Base-by-base conservation (phyloP, 64 coral and sea anemone species). In the Pocillopora damicornis region DNA sequence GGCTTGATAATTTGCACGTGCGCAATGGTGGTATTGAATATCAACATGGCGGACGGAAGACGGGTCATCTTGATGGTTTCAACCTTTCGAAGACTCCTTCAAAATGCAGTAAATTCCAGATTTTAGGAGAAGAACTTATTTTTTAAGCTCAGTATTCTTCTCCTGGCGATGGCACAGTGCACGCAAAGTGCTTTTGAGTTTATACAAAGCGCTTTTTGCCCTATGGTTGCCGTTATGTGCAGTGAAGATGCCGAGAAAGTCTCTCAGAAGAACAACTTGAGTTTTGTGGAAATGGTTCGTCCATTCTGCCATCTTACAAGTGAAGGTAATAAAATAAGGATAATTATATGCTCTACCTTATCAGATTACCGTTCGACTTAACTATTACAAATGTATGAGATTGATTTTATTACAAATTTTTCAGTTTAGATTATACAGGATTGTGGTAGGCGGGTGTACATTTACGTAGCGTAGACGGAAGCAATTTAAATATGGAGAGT, bases 221-320 rank as follows among this genome's bases (percentile, higher is more conserved):
- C 97, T 5, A 99, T 94, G 83, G 86, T 99, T 63, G 97, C 97
- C 60, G 97, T 99, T 23, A 93, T 94, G 87, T 99, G 90, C 78
- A 99, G 93, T 86, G 97, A 99, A 35, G 97, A 99, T 86, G 97
- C 93, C 13, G 93, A 99, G 63, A 94, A 87, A 77, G 65, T 95
- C 11, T 99, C 93, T 68, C 90, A 95, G 91, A 99, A 99, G 58
- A 99, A 99, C 36, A 89, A 93, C 69, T 86, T 99, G 36, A 92
- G 90, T 15, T 99, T 99, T 87, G 97, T 95, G 74, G 97, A 99
- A 86, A 91, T 99, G 76, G 90, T 91, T 42, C 97, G 97, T n/a
- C 97, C 97, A 11, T 99, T 99, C 78, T 99, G 93, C 59, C 97
- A 99, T 80, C 93, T 99, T 13, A 93, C 97, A 58, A 99, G 76